phyloP scores from a whole-genome alignment of 2,888 invertebrate species.

The Limnephilus auricula region DNA sequence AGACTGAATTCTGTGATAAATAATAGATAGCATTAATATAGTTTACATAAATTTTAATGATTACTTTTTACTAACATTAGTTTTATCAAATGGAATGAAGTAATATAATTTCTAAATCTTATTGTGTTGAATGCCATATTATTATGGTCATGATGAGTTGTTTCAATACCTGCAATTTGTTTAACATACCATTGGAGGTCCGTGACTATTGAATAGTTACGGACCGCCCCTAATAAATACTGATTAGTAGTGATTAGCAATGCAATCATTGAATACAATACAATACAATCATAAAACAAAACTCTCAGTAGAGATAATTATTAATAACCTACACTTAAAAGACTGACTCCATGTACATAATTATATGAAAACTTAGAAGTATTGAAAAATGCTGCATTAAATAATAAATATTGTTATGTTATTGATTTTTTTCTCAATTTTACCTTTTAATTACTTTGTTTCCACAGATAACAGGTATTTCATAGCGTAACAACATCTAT shows the following conservation, averaged over 20 bases:
- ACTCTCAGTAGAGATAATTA: background rate
- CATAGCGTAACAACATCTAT: background rate
- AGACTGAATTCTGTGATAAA: constrained; percentile 2
- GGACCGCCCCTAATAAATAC: too few relatives aligned
- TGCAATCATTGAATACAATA: too few relatives aligned
- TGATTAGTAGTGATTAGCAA: too few relatives aligned
- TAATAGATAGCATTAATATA: background rate
- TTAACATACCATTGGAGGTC: too few relatives aligned
- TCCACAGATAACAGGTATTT: background rate
- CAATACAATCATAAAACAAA: background rate
- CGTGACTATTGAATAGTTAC: too few relatives aligned
- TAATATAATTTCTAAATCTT: background rate
- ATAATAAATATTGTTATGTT: background rate
- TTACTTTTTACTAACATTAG: background rate
- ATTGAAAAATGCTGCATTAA: background rate
- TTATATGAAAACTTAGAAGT: background rate
- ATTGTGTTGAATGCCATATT: too few relatives aligned
- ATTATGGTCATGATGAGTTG: too few relatives aligned
- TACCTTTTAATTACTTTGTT: background rate
- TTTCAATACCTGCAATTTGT: background rate
- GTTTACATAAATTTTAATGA: background rate
- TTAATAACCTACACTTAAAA: background rate
- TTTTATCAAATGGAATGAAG: background rate
- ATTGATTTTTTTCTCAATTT: background rate
- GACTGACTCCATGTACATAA: background rate